Conservation (phyloP, 2,797 vertebrate genomes). For the Luscinia luscinia region DNA sequence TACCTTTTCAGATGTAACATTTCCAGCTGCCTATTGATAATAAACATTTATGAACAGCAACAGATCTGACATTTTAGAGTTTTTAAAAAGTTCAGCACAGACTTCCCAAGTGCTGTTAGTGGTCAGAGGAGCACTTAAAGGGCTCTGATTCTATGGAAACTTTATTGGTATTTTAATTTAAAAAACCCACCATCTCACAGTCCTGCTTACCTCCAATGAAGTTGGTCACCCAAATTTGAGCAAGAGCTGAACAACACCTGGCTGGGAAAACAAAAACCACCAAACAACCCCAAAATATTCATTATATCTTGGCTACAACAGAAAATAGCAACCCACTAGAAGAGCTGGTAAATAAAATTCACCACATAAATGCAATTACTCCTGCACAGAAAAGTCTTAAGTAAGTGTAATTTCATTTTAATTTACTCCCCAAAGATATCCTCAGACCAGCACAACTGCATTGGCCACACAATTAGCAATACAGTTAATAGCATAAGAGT, state of each 20-base stretch:
- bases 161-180: background rate
- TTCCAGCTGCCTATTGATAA: constrained; percentile 76
- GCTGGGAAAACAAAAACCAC: background rate
- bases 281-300: background rate
- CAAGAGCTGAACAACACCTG: background rate
- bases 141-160: fast-evolving
- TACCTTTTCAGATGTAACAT: constrained; percentile 77
- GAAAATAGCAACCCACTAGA: background rate
- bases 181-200: background rate
- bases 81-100: background rate
- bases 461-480: background rate
- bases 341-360: background rate
- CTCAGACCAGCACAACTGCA: background rate
- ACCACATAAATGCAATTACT: background rate
- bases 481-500: background rate
- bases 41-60: constrained; percentile 74
- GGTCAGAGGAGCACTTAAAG: background rate
- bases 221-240: background rate
- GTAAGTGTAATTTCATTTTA: background rate
- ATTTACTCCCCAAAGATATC: background rate
- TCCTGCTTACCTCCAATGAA: background rate
- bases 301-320: background rate
- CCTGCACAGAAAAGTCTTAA: background rate
- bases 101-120: background rate
- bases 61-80: background rate